These are phyloP conservation scores for Hermetia illucens DNA, from an alignment of 1,140 invertebrate species.

Conservation along the genomic window DNA sequence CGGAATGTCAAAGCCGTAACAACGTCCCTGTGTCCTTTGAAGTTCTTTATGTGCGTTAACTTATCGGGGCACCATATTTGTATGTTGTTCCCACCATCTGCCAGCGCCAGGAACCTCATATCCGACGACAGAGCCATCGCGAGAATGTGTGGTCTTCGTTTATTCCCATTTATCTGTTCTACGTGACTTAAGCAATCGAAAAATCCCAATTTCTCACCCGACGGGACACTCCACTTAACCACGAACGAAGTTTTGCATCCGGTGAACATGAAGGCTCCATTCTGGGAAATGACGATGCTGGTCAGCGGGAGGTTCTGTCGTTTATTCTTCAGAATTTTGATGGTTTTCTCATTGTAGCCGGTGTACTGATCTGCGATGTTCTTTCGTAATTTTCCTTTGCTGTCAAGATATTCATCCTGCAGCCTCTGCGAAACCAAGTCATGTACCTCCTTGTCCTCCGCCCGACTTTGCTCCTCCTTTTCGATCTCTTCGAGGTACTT, in stretches of 20 bases:
- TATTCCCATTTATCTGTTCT: constrained; percentile 34
- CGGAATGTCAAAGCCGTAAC: constrained; percentile 76
- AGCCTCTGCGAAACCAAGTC: constrained; percentile 55
- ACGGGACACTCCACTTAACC: constrained; percentile 62
- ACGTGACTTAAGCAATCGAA: constrained; percentile 34
- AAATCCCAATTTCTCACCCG: constrained; percentile 17
- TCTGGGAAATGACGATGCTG: constrained; percentile 60
- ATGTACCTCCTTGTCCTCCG: constrained; percentile 49
- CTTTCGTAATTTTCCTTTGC: constrained; percentile 61
- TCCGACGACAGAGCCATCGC: constrained; percentile 71
- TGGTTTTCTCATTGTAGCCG: constrained; percentile 32
- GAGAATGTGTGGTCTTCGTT: constrained; percentile 39
- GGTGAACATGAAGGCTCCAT: constrained; percentile 61
- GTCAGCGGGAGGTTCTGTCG: constrained; percentile 69
- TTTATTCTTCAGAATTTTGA: constrained; percentile 45
- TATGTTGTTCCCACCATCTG: constrained; percentile 61
- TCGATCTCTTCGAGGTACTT: constrained; percentile 77
- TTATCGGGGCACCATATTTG: constrained; percentile 71
- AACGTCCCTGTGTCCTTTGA: constrained; percentile 60
- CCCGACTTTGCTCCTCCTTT: constrained; percentile 57
- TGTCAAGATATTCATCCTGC: constrained; percentile 71
- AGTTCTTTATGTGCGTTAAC: constrained; percentile 63
- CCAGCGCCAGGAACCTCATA: constrained; percentile 69
- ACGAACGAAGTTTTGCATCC: constrained; percentile 80
- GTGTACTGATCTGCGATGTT: constrained; percentile 54